phyloP scores from a whole-genome alignment of 2,113 vertebrate species.

The Azemiops feae region DNA sequence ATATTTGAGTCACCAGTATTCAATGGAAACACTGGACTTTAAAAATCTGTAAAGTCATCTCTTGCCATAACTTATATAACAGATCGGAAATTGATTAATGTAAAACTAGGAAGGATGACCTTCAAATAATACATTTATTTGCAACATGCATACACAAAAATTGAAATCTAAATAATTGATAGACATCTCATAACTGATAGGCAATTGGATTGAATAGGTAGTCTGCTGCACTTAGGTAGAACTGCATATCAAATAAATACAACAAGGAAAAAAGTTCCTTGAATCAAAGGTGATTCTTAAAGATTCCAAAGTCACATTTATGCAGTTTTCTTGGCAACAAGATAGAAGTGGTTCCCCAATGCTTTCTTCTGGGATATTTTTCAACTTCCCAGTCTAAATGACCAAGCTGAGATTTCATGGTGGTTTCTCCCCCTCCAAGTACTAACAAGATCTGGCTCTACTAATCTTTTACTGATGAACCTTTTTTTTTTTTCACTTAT shows the following conservation, averaged over 20 bases:
- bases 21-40: accelerated
- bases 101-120: background rate
- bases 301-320: background rate
- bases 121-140: background rate
- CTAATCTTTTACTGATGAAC: background rate
- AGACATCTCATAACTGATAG: background rate
- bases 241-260: background rate
- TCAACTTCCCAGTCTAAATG: background rate
- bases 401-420: background rate
- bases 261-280: background rate
- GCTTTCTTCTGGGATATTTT: background rate
- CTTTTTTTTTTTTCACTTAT: background rate
- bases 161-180: background rate
- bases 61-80: background rate
- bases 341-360: background rate
- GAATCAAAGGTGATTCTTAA: background rate
- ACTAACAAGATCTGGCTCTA: background rate
- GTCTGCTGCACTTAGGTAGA: background rate
- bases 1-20: background rate
- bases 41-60: accelerated
- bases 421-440: background rate
- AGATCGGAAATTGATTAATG: background rate
- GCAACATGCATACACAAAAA: background rate
- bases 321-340: background rate
- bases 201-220: background rate